Conservation (phyloP, 2,113 vertebrate genomes). For the Vireo altiloquus region DNA sequence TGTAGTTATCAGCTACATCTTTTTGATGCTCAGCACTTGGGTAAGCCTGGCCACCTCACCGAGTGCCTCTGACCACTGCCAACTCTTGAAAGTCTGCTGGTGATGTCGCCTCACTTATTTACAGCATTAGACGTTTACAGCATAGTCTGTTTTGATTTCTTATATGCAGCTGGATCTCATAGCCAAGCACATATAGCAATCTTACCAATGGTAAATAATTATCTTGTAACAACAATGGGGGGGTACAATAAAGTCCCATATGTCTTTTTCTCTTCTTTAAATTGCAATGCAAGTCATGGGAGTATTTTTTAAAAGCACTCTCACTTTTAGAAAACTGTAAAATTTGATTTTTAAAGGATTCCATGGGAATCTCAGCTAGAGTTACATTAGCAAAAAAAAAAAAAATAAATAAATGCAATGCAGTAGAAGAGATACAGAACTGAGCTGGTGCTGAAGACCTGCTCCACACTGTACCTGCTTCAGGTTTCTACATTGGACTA, state of each 20-base stretch:
- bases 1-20: neutral
- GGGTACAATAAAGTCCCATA: fast-evolving
- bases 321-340: neutral
- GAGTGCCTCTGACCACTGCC: neutral
- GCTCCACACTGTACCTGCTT: neutral
- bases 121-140: neutral
- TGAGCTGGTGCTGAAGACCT: neutral
- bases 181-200: fast-evolving
- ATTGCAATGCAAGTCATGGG: neutral
- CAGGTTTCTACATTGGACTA: neutral
- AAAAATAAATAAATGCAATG: neutral
- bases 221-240: fast-evolving
- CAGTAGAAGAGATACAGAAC: neutral
- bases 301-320: neutral
- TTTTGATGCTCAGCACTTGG: neutral
- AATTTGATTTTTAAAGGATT: neutral
- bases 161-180: neutral
- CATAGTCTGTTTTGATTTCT: neutral
- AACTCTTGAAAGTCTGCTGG: neutral
- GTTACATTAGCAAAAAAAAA: neutral
- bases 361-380: neutral
- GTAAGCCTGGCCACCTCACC: neutral
- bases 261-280: neutral
- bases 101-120: neutral
- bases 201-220: neutral